Base-by-base conservation (phyloP, 2,113 vertebrate species). In the Sphaerodactylus townsendi region DNA sequence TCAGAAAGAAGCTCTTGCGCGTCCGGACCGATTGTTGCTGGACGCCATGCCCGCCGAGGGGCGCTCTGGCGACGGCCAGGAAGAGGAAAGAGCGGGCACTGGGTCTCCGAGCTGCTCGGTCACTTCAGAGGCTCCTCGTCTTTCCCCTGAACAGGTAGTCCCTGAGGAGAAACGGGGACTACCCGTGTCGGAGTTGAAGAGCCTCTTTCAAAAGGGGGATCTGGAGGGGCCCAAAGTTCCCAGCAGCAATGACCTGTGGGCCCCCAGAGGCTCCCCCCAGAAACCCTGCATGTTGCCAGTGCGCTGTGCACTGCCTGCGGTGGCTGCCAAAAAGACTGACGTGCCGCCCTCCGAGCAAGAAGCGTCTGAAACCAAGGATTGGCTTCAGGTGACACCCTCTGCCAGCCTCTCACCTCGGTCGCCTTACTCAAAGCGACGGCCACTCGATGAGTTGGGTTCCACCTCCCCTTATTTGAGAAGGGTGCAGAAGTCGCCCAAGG, bases 201-300 rank as follows among this genome's bases (percentile, higher is more conserved):
- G 8, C 0, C 33, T 87, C 17, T 93, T 93, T 66, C 88, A 94
- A 11, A 86, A 77, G 6, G 86, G 90, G 1, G 85, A 33, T 0
- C 83, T 91, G 4, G 90, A 92, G 65, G 82, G 35, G 56, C 96
- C 48, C 88, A 90, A 86, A 87, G 95, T 41, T 53, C 86, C 76
- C 2, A 2, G 37, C 44, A 77, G 56, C 72, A 0, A 30, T n/a
- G 3, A 39, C 4, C 4, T 50, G 50, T 25, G 35, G 28, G 19
- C 72, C 41, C 88, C 84, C 9, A 71, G 73, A 46, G 94, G 83
- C 9, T 65, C 85, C 2, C 76, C 65, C 2, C 66, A 88, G 65
- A 98, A 98, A 88, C 97, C 97, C 0, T 97, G 91, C 69, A 97
- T 94, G 85, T 85, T 98, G 78, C 98, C 98, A 0, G 92, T 98